These are phyloP conservation scores for Sogatella furcifera DNA, from an alignment of 1,140 invertebrate species.

Conservation along the genomic window DNA sequence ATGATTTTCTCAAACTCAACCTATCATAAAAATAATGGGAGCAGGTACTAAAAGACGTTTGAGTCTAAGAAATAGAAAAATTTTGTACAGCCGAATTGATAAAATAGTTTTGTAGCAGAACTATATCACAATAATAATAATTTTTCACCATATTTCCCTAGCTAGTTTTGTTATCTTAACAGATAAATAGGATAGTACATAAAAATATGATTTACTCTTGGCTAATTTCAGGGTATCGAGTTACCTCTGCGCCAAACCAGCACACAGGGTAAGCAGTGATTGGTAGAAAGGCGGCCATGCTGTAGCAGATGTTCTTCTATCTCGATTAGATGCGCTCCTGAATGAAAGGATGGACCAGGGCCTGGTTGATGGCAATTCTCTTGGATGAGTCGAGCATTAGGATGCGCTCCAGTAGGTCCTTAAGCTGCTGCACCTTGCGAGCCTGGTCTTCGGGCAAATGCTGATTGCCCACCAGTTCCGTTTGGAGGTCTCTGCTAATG, in stretches of 20 bases:
- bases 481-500: conserved; percentile 68
- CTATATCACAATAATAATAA: too few species aligned
- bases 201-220: too few species aligned
- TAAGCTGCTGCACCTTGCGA: conserved; percentile 83
- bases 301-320: not conserved
- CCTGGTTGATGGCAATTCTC: conserved; percentile 85
- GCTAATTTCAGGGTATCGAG: not conserved
- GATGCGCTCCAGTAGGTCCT: conserved; percentile 88
- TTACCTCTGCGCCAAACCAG: conserved; percentile 10
- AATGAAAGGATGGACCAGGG: conserved; percentile 93
- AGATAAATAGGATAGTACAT: too few species aligned
- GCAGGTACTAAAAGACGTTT: too few species aligned
- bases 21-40: too few species aligned
- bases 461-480: conserved; percentile 78
- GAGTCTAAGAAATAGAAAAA: too few species aligned
- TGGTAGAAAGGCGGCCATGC: too few species aligned
- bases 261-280: not conserved
- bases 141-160: too few species aligned
- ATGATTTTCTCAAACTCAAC: too few species aligned
- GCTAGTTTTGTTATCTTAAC: too few species aligned
- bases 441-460: conserved; percentile 82
- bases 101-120: too few species aligned
- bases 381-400: conserved; percentile 89
- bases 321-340: conserved; percentile 65
- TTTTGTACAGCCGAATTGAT: too few species aligned